These are phyloP conservation scores for Belgica antarctica DNA, from an alignment of 2,888 invertebrate species.

Conservation along the genomic window DNA sequence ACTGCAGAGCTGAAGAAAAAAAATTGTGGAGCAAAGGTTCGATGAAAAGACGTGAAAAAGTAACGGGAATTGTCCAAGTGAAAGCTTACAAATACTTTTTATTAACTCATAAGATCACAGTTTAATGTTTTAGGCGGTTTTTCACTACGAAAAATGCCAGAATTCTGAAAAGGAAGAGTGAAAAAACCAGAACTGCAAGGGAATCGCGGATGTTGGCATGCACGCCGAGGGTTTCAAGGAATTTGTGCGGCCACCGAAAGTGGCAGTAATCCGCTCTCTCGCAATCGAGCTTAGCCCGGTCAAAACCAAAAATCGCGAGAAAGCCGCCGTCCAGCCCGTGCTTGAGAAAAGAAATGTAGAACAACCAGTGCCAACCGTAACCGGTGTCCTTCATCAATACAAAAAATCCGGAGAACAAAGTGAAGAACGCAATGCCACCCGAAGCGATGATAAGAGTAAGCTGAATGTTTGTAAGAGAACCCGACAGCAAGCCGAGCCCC, in stretches of 20 bases:
- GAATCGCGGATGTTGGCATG: conserved; percentile 66
- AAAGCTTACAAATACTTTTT: background rate
- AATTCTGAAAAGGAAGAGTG: conserved; percentile 64
- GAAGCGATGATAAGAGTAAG: conserved; percentile 70
- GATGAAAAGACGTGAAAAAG: background rate
- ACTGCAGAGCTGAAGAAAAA: background rate
- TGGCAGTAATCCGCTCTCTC: conserved; percentile 74
- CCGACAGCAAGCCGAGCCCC: conserved; percentile 80
- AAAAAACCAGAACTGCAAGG: conserved; percentile 62
- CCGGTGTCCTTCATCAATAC: conserved; percentile 80
- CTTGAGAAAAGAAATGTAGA: conserved; percentile 83
- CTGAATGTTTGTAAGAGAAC: conserved; percentile 75
- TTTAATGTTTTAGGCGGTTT: conserved; percentile 57
- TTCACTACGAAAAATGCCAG: conserved; percentile 68
- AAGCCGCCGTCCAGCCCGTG: conserved; percentile 84
- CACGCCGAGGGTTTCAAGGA: conserved; percentile 73
- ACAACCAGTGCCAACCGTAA: conserved; percentile 74
- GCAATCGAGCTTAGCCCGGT: conserved; percentile 72
- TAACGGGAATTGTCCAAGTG: background rate
- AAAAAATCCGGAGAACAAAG: conserved; percentile 91
- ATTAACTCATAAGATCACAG: background rate
- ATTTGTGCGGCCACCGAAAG: conserved; percentile 65
- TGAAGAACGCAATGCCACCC: conserved; percentile 79
- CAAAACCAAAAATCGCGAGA: conserved; percentile 77
- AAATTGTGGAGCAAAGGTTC: too few relatives aligned